Conservation (phyloP, 2,888 invertebrate species). For the Tinea semifulvella region DNA sequence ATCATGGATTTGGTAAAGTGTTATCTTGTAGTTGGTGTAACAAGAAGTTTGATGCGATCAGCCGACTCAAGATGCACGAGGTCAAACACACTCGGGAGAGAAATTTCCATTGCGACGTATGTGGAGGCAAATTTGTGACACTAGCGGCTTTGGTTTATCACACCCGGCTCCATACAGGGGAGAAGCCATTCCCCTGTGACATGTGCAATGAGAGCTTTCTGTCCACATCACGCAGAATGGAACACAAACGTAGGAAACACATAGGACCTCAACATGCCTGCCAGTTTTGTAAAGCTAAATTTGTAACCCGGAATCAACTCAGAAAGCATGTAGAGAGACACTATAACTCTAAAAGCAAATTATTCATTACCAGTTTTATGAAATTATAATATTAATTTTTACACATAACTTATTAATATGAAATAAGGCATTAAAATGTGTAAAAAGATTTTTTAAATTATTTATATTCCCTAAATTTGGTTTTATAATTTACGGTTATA, state of each 20-base stretch:
- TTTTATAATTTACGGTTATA: too few relatives aligned
- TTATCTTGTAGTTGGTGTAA: slow-evolving; percentile 43
- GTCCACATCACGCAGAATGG: slow-evolving; percentile 45
- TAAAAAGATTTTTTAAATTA: too few relatives aligned
- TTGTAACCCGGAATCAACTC: slow-evolving; percentile 33
- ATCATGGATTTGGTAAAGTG: slow-evolving; percentile 41
- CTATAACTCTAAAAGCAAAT: slow-evolving; percentile 44
- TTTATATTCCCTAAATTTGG: too few relatives aligned
- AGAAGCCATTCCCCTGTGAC: slow-evolving; percentile 46
- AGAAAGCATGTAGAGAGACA: slow-evolving; percentile 41
- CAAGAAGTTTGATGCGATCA: slow-evolving; percentile 45
- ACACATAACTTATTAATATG: too few relatives aligned
- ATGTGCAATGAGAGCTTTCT: slow-evolving; percentile 45
- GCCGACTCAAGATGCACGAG: slow-evolving; percentile 40
- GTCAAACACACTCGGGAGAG: slow-evolving; percentile 49
- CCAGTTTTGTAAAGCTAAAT: slow-evolving; percentile 39
- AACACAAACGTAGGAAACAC: slow-evolving; percentile 42
- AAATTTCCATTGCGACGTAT: slow-evolving; percentile 42
- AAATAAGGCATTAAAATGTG: too few relatives aligned
- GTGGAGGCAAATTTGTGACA: slow-evolving; percentile 46
- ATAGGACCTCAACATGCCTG: slow-evolving; percentile 43
- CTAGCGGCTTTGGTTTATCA: slow-evolving; percentile 44
- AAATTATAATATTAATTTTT: too few relatives aligned
- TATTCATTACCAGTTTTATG: too few relatives aligned
- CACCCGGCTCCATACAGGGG: slow-evolving; percentile 47